A percentile compares a stretch with the other conserved stretches of the same genome.
phyloP scores from a whole-genome alignment of 2,888 invertebrate genomes.

The Caenorhabditis plicata region DNA sequence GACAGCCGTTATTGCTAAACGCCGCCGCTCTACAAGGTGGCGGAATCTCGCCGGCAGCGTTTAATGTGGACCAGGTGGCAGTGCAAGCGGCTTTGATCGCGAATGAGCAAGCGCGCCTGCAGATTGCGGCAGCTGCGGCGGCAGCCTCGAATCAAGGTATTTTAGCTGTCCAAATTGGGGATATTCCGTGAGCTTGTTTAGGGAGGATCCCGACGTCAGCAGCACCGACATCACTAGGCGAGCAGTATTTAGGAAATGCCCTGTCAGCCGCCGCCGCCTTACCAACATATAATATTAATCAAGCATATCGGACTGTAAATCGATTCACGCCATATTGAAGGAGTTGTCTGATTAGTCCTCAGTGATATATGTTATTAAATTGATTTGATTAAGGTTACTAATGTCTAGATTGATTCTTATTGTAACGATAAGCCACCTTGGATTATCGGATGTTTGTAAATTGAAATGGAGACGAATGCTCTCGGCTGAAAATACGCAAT shows the following conservation, averaged over 20 bases:
- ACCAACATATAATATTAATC: constrained; percentile 37
- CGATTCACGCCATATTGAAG: constrained; percentile 52
- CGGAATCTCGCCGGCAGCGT: constrained; percentile 13
- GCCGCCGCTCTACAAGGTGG: constrained; percentile 22
- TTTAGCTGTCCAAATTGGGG: background rate
- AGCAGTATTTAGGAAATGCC: constrained; percentile 44
- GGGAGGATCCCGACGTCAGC: constrained; percentile 34
- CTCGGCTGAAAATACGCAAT: too few species aligned
- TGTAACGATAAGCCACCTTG: too few species aligned
- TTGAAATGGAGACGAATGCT: too few species aligned
- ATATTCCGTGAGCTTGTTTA: constrained; percentile 1
- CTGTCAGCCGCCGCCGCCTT: constrained; percentile 40
- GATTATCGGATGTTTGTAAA: too few species aligned
- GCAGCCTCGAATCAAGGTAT: constrained; percentile 40
- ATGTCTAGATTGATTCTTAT: too few species aligned
- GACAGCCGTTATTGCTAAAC: constrained; percentile 37
- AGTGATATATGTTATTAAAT: too few species aligned
- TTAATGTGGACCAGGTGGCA: constrained; percentile 21
- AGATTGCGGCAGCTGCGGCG: constrained; percentile 33
- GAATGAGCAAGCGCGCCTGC: constrained; percentile 41
- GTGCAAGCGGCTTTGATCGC: constrained; percentile 33
- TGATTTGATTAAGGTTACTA: too few species aligned
- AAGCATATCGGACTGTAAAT: constrained; percentile 41
- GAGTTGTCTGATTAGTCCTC: too few species aligned
- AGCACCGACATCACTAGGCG: constrained; percentile 27